Conservation (phyloP, 1,140 invertebrate species). For the Colletes latitarsis region DNA sequence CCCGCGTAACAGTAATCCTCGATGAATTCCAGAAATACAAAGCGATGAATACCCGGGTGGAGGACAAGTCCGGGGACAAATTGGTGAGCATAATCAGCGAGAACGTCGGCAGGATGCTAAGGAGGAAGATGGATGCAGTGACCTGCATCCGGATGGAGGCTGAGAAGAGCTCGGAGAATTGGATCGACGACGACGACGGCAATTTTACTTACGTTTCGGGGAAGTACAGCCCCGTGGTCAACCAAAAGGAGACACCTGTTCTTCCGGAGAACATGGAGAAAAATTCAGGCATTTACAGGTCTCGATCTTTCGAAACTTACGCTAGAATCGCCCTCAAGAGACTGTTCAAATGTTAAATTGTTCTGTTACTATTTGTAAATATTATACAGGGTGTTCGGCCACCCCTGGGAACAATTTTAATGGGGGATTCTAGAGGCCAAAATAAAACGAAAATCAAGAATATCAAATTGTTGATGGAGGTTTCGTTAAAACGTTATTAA, state of each 20-base stretch:
- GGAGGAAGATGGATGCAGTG: slow-evolving; percentile 91
- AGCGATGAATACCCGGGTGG: slow-evolving; percentile 87
- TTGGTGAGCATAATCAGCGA: slow-evolving; percentile 88
- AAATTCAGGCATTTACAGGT: slow-evolving; percentile 67
- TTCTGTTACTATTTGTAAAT: no score
- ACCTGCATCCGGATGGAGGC: slow-evolving; percentile 88
- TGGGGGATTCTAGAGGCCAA: no score
- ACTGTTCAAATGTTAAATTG: no score
- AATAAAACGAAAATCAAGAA: no score
- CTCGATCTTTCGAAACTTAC: no score
- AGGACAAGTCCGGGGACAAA: slow-evolving; percentile 87
- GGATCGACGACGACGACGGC: slow-evolving; percentile 73
- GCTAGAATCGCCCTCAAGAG: no score
- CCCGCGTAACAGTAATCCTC: not conserved
- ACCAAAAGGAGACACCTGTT: slow-evolving; percentile 16
- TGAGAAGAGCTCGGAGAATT: slow-evolving; percentile 84
- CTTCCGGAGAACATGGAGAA: slow-evolving; percentile 61
- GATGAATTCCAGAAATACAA: slow-evolving; percentile 85
- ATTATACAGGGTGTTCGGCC: no score
- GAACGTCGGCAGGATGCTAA: slow-evolving; percentile 89
- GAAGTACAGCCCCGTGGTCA: slow-evolving; percentile 84
- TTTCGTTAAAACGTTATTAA: no score
- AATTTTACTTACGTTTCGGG: slow-evolving; percentile 86
- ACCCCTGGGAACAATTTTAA: no score
- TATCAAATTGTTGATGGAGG: no score